Conservation (phyloP, 2,888 invertebrate species). For the Altica lythri region DNA sequence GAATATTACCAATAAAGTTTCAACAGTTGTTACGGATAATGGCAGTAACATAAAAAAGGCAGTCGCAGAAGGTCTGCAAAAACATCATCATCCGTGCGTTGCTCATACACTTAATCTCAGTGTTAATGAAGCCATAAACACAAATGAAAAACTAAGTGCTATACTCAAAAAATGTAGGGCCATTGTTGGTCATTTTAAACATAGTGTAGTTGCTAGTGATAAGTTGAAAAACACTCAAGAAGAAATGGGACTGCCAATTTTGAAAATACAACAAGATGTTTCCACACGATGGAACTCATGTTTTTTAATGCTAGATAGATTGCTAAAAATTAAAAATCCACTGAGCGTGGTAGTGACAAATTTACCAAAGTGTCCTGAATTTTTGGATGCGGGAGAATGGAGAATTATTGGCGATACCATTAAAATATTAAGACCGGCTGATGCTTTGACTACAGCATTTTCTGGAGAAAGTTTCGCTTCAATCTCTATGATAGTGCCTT, state of each 20-base stretch:
- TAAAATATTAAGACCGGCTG: conserved; percentile 34
- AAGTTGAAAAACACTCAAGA: conserved; percentile 39
- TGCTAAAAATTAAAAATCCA: conserved; percentile 35
- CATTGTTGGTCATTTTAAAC: conserved; percentile 40
- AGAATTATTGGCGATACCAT: conserved; percentile 33
- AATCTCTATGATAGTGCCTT: conserved; percentile 37
- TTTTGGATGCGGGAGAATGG: conserved; percentile 38
- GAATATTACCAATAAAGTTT: conserved; percentile 41
- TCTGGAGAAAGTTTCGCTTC: conserved; percentile 42
- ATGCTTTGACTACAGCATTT: conserved; percentile 33
- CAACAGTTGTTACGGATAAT: conserved; percentile 42
- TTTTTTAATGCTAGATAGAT: conserved; percentile 37
- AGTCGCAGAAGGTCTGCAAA: conserved; percentile 38
- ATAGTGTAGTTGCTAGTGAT: conserved; percentile 36
- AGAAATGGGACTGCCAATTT: conserved; percentile 33
- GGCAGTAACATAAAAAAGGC: conserved; percentile 44
- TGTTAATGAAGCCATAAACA: conserved; percentile 25
- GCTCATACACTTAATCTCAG: conserved; percentile 42
- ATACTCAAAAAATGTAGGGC: conserved; percentile 36
- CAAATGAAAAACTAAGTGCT: conserved; percentile 6
- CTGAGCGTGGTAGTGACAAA: conserved; percentile 23
- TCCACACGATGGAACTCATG: conserved; percentile 41
- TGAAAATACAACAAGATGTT: conserved; percentile 44
- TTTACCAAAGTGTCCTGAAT: conserved; percentile 32
- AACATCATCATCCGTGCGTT: conserved; percentile 42